Evolutionary conservation across 2,888 invertebrate genomes (phyloP).

Genomic region (Leptopilina myrica): DNA sequence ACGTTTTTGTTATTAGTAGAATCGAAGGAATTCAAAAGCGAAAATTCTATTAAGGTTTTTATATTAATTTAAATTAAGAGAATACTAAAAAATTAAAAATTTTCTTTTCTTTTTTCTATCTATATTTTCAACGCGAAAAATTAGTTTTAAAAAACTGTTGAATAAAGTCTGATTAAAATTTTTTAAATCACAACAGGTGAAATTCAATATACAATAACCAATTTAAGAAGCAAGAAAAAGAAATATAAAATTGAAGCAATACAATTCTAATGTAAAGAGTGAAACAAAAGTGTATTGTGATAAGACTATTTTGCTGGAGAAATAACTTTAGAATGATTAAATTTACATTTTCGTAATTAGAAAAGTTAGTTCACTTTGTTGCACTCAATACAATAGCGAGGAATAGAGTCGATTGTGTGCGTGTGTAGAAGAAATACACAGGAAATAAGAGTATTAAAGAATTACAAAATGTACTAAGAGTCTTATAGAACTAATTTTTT

Average conservation of each 20-base stretch:
- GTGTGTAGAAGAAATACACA: conserved; percentile 6
- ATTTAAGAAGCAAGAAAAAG: neutral
- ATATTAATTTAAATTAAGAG: no score
- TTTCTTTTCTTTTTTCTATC: no score
- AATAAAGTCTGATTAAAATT: no score
- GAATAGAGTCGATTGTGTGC: conserved; percentile 1
- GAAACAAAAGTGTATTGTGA: neutral
- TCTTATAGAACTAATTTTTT: no score
- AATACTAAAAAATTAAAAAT: no score
- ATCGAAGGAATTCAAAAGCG: no score
- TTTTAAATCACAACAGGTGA: neutral
- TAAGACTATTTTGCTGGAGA: neutral
- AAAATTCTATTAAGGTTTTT: no score
- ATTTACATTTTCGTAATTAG: conserved; percentile 13
- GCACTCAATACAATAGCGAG: conserved; percentile 11
- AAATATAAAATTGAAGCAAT: neutral
- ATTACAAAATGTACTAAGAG: neutral
- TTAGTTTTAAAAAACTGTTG: no score
- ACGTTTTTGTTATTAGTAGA: no score
- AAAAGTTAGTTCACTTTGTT: neutral
- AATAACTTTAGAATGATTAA: conserved; percentile 26
- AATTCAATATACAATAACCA: neutral
- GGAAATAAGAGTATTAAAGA: neutral
- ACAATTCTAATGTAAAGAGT: neutral
- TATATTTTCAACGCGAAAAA: no score